Evolutionary conservation across 2,888 invertebrate genomes (phyloP), one percentile per base, ranked within the genome.

Genomic region (Leucophora obtusa): DNA sequence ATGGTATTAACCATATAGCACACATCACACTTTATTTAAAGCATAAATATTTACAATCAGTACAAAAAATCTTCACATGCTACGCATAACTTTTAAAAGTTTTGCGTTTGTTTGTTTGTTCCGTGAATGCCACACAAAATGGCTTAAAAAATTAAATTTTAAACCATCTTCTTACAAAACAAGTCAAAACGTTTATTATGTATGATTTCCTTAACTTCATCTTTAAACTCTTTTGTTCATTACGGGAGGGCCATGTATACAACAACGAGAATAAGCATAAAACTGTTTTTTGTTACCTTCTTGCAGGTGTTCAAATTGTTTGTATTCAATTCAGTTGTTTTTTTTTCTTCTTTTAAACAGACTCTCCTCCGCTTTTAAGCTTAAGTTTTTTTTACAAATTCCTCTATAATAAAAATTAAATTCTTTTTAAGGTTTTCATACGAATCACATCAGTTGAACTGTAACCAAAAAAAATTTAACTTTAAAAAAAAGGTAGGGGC

Each of bases 241-340:
- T 56, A n/a, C 10, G 11, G 28, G 6, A 35, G 17, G 58, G 15
- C 1, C 9, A 43, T 24, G 2, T 18, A 15, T 21, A 21, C 5
- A 33, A 14, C 56, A 33, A 7, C 33, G 5, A 17, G 15, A 33
- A 58, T 15, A 17, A 58, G 15, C 7, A 58, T 33, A 58, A 47
- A 47, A 47, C 4, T 5, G n/a, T 47, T n/a, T 47, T 47, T 14
- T 47, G 1, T 54, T 58, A 14, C 5, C 15, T 14, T 54, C 43
- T 43, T 66, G 66, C 66, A 66, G 66, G 66, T 66, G 66, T 66
- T 66, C 66, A 66, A 66, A 66, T 43, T 66, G 54, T 66, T 66
- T 54, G 43, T 66, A 66, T 66, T 66, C 56, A 47, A 47, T 47
- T n/a, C n/a, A 47, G 43, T 47, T 28, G 28, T 28, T 28, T 28